Evolutionary conservation across 2,888 invertebrate genomes (phyloP).

Genomic region (Stenichneumon culpator): DNA sequence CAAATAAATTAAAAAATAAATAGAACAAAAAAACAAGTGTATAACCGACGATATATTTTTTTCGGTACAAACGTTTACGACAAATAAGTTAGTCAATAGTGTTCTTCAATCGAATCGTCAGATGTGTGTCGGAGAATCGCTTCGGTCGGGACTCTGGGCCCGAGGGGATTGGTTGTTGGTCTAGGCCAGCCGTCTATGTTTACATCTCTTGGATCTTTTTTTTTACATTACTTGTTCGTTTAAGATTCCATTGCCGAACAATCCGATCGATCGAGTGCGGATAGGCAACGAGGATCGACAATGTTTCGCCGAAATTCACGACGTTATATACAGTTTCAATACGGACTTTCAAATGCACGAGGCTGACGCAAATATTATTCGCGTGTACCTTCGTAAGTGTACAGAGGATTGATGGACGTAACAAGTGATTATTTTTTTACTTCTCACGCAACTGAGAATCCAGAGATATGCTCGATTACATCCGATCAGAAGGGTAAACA

Average conservation of each 20-base stretch:
- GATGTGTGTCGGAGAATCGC: conserved; percentile 47
- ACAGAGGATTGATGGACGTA: conserved; percentile 11
- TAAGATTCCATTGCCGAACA: conserved; percentile 40
- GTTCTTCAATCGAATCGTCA: conserved; percentile 41
- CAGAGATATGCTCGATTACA: not conserved
- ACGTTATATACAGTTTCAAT: conserved; percentile 60
- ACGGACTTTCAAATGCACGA: conserved; percentile 62
- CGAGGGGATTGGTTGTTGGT: conserved; percentile 50
- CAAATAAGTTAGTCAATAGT: conserved; percentile 47
- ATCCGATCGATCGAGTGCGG: conserved; percentile 43
- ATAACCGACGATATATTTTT: conserved; percentile 39
- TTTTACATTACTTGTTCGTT: conserved; percentile 31
- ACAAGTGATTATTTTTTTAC: conserved; percentile 38
- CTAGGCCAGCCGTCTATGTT: conserved; percentile 65
- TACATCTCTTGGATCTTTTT: conserved; percentile 41
- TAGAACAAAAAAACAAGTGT: conserved; percentile 52
- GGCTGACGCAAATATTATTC: conserved; percentile 20
- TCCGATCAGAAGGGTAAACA: conserved; percentile 6
- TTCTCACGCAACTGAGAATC: conserved; percentile 51
- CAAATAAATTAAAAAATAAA: conserved; percentile 62
- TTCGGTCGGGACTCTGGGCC: conserved; percentile 15
- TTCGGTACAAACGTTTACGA: conserved; percentile 36
- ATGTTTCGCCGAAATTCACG: conserved; percentile 32
- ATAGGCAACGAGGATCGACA: conserved; percentile 44
- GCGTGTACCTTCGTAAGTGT: conserved; percentile 7